These are phyloP conservation scores for Drosophila arawakana DNA, from an alignment of 1,140 invertebrate species.

Conservation along the genomic window DNA sequence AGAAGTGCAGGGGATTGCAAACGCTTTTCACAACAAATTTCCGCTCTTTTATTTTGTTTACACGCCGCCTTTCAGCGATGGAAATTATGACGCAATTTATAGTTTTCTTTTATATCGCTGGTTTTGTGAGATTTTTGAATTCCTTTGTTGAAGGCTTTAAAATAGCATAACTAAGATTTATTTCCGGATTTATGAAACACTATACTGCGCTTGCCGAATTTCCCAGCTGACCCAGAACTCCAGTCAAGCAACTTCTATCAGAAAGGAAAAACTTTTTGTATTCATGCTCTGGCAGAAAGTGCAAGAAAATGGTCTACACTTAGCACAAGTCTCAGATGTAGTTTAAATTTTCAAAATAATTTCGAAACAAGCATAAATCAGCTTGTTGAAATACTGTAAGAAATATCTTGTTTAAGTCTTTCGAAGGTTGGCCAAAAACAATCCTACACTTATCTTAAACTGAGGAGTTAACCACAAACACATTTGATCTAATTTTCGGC, in stretches of 20 bases:
- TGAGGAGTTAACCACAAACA: not conserved
- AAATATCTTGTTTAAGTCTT: too few relatives aligned
- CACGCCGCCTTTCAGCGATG: conserved; percentile 32
- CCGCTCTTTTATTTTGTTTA: conserved; percentile 46
- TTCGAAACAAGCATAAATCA: too few relatives aligned
- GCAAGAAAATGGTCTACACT: too few relatives aligned
- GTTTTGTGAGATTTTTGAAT: conserved; percentile 10
- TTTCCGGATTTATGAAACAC: conserved; percentile 76
- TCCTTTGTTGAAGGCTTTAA: conserved; percentile 54
- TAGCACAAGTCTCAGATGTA: too few relatives aligned
- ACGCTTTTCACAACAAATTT: conserved; percentile 51
- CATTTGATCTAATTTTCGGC: not conserved
- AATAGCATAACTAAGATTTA: conserved; percentile 78
- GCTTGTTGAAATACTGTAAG: too few relatives aligned
- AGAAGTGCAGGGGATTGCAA: conserved; percentile 32
- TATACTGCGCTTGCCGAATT: conserved; percentile 44
- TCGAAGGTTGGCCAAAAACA: too few relatives aligned
- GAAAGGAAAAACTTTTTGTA: conserved; percentile 5
- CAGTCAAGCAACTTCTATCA: not conserved
- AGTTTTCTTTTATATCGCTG: conserved; percentile 61
- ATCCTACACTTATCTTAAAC: not conserved
- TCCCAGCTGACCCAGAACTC: conserved; percentile 45
- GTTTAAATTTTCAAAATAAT: too few relatives aligned
- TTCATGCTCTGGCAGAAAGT: not conserved
- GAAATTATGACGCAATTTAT: conserved; percentile 82